These are phyloP conservation scores for Eumeta japonica DNA, from an alignment of 1,140 invertebrate genomes.

Conservation along the genomic window DNA sequence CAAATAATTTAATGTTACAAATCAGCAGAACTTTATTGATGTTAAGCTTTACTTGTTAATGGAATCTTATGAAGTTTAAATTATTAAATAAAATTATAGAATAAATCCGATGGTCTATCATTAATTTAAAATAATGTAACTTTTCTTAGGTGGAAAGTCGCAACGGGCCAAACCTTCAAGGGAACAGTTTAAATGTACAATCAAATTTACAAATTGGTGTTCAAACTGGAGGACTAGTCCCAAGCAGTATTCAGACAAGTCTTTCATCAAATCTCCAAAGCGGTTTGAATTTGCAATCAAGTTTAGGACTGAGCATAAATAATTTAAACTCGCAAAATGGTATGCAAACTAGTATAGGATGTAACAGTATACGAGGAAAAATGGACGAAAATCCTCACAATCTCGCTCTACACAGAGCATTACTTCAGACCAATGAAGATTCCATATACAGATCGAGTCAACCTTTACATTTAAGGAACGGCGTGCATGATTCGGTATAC, in stretches of 20 bases:
- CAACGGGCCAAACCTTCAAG: slow-evolving; percentile 34
- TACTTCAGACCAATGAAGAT: slow-evolving; percentile 30
- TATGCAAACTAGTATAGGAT: too few species aligned
- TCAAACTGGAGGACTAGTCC: slow-evolving; percentile 23
- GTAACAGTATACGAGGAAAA: slow-evolving; percentile 24
- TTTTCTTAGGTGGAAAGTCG: slow-evolving; percentile 36
- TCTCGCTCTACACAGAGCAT: slow-evolving; percentile 29
- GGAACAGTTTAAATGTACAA: slow-evolving; percentile 13
- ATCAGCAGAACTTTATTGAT: too few species aligned
- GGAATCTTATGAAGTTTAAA: too few species aligned
- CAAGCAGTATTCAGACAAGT: slow-evolving; percentile 22
- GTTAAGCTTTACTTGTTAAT: too few species aligned
- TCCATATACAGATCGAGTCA: slow-evolving; percentile 24
- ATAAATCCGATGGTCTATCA: too few species aligned
- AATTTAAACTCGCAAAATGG: too few species aligned
- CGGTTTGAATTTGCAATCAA: neutral
- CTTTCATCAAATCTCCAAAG: neutral
- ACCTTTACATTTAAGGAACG: slow-evolving; percentile 30
- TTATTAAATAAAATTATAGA: too few species aligned
- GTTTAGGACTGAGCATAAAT: neutral
- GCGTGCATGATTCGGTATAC: slow-evolving; percentile 35
- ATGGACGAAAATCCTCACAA: slow-evolving; percentile 35
- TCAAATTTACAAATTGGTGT: neutral
- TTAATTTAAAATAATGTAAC: slow-evolving; percentile 6
- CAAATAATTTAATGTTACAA: too few species aligned